Conservation (phyloP, 1,140 invertebrate species). For the Calosoma granatense region DNA sequence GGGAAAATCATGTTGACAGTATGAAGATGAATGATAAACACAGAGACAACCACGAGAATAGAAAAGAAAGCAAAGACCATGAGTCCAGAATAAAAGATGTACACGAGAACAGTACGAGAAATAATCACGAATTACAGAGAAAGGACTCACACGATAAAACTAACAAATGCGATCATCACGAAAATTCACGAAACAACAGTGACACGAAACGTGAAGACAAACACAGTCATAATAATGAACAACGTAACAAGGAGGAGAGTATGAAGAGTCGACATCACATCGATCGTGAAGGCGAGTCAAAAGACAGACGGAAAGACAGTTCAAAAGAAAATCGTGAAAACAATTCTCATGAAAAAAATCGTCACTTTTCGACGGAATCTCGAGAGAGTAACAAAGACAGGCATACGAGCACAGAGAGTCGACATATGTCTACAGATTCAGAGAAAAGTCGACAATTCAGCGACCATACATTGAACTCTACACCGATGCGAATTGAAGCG, state of each 20-base stretch:
- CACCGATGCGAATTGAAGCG: conserved; percentile 18
- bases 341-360: conserved; percentile 28
- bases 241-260: conserved; percentile 13
- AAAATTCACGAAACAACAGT: conserved; percentile 11
- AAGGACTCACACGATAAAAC: conserved; percentile 1
- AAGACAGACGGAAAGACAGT: conserved; percentile 28
- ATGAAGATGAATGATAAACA: conserved; percentile 23
- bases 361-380: conserved; percentile 23
- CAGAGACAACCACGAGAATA: conserved; percentile 28
- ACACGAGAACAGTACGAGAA: background rate
- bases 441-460: conserved; percentile 20
- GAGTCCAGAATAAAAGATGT: background rate
- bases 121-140: background rate
- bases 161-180: conserved; percentile 14
- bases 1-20: conserved; percentile 1
- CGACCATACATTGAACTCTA: background rate
- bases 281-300: conserved; percentile 21
- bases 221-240: conserved; percentile 11
- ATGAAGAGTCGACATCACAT: conserved; percentile 21
- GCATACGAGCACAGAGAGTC: conserved; percentile 21
- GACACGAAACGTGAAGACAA: conserved; percentile 18
- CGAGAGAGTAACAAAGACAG: conserved; percentile 23
- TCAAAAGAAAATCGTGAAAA: conserved; percentile 35
- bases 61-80: conserved; percentile 24
- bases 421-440: conserved; percentile 28